Evolutionary conservation across 2,113 vertebrate species (phyloP), one percentile per base, ranked within the genome.

Genomic region (Struthio camelus): DNA sequence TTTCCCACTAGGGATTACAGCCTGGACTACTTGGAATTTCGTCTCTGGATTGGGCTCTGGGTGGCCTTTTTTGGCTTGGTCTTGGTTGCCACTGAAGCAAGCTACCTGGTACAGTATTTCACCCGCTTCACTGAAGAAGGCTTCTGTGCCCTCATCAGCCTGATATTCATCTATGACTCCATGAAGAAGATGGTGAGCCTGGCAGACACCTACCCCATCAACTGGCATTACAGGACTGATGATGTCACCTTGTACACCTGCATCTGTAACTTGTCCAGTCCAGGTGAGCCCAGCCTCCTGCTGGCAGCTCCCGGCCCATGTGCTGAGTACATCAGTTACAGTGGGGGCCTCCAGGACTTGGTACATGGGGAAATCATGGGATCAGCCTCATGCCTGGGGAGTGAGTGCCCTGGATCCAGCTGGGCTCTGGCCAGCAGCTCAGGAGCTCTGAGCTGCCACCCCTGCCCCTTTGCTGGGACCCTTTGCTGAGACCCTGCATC

Each of bases 31-130:
- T 91, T 98, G 81, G 98, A 98, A 87, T 98, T 98, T 89, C 98
- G 98, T 40, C 97, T 98, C 28, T 98, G 98, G 98, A 98, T 98
- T 30, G 98, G 98, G 82, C 96, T 98, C 89, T 98, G 98, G 98
- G 98, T 98, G 72, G 97, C 98, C 70, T 97, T 97, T 85, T 98
- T 98, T 65, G 98, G 98, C 0, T 34, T 98, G 48, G 89, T 97
- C 32, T 87, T 98, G 95, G 98, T 98, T 94, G 98, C 98, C 92
- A 98, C 98, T 0, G 98, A 98, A 73, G 98, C 98, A 58, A 98
- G 98, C 14, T 97, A 98, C 92, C 95, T 98, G 82, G 98, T 98
- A n/a, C 90, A 89, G 24, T 97, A 98, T 95, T 98, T 98, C 87
- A 98, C 98, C 34, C 97, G 98, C 69, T 98, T 98, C 97, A 98